phyloP scores from a whole-genome alignment of 2,888 invertebrate genomes.

The Chloromyia formosa region DNA sequence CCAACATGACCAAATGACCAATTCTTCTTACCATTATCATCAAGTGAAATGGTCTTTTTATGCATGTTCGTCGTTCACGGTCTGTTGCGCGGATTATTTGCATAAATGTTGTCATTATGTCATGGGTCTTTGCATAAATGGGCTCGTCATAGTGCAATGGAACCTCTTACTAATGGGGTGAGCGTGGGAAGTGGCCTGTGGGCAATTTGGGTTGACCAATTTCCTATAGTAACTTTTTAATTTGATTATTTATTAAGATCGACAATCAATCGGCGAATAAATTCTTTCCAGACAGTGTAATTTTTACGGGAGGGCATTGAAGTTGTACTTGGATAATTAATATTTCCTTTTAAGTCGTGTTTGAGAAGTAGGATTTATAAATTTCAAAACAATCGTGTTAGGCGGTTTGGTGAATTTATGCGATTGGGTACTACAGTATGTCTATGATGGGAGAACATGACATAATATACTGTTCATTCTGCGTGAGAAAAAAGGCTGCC shows the following conservation, averaged over 20 bases:
- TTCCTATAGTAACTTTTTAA: neutral
- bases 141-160: neutral
- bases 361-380: constrained; percentile 6
- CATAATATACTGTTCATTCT: too few species aligned
- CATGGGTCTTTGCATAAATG: constrained; percentile 29
- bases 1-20: constrained; percentile 11
- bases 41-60: constrained; percentile 17
- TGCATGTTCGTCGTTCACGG: constrained; percentile 30
- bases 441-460: too few species aligned
- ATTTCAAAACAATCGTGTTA: neutral
- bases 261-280: constrained; percentile 15
- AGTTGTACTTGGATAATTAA: neutral
- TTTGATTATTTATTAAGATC: constrained; percentile 21
- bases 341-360: neutral
- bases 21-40: neutral
- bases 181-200: constrained; percentile 27
- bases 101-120: constrained; percentile 38
- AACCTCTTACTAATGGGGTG: neutral
- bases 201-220: neutral
- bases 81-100: constrained; percentile 35
- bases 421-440: too few species aligned
- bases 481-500: too few species aligned
- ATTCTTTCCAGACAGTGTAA: neutral
- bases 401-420: too few species aligned
- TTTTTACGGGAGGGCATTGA: neutral